A percentile compares a stretch with the other conserved stretches of the same genome.
These are phyloP conservation scores for Eurytemora carolleeae DNA, from an alignment of 1,140 invertebrate species.

Conservation along the genomic window DNA sequence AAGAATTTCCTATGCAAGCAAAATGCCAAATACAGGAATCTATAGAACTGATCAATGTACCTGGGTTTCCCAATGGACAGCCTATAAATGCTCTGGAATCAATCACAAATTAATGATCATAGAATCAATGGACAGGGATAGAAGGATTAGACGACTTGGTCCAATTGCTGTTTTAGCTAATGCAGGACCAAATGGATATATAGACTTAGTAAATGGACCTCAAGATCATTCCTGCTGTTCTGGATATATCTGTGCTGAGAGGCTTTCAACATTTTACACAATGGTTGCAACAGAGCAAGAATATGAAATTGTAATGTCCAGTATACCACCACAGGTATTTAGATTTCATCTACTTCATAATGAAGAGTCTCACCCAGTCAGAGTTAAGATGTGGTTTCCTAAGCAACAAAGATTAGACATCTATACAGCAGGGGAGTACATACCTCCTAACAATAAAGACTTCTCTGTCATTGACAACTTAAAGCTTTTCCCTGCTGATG, in stretches of 20 bases:
- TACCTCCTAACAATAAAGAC: conserved; percentile 16
- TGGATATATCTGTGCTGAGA: conserved; percentile 16
- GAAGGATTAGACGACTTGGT: conserved; percentile 15
- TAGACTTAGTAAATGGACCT: conserved; percentile 17
- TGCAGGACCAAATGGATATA: conserved; percentile 15
- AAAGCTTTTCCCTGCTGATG: conserved; percentile 12
- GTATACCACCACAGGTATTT: conserved; percentile 10
- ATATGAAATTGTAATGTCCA: conserved; percentile 17
- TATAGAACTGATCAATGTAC: conserved; percentile 10
- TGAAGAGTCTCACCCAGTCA: conserved; percentile 2
- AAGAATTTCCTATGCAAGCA: not conserved
- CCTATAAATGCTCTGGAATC: conserved; percentile 8
- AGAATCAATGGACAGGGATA: conserved; percentile 17
- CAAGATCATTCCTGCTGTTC: conserved; percentile 17
- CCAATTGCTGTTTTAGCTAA: conserved; percentile 17
- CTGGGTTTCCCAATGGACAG: conserved; percentile 7
- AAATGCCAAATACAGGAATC: conserved; percentile 16
- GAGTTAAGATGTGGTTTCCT: conserved; percentile 16
- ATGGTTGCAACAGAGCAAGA: not conserved
- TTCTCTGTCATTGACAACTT: not conserved
- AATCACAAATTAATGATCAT: conserved; percentile 16
- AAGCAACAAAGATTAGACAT: conserved; percentile 16
- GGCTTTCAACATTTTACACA: conserved; percentile 17
- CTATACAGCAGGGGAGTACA: conserved; percentile 11
- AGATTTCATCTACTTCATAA: not conserved